Evolutionary conservation across 2,888 invertebrate genomes (phyloP).

Genomic region (Cephus runcator): DNA sequence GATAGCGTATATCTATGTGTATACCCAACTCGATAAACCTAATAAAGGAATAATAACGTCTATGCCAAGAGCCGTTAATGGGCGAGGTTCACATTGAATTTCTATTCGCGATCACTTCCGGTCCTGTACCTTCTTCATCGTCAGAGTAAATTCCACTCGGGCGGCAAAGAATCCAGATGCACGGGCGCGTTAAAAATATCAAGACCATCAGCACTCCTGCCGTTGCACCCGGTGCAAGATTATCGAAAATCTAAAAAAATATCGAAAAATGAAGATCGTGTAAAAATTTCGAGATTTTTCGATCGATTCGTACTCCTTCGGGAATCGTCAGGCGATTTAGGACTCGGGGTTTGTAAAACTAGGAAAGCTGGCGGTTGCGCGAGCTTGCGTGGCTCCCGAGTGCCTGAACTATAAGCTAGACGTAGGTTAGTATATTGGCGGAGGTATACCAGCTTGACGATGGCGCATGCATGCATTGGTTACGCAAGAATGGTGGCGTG

Average conservation of each 20-base stretch:
- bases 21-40: background rate
- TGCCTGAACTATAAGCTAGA: constrained; percentile 2
- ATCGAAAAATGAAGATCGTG: background rate
- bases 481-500: constrained; percentile 64
- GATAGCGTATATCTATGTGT: background rate
- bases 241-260: background rate
- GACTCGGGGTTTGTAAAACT: background rate
- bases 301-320: background rate
- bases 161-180: background rate
- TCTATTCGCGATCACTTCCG: background rate
- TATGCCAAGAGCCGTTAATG: background rate
- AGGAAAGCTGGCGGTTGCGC: background rate
- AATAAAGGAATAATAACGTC: background rate
- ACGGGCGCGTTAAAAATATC: background rate
- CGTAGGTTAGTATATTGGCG: constrained; percentile 11
- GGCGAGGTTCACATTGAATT: background rate
- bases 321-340: background rate
- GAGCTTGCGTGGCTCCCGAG: background rate
- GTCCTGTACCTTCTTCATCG: background rate
- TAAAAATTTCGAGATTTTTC: background rate
- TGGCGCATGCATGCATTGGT: constrained; percentile 60
- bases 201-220: background rate
- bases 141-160: background rate
- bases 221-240: background rate
- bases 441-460: constrained; percentile 18